Evolutionary conservation across 2,888 invertebrate genomes (phyloP).

Genomic region (Proisotoma minuta): DNA sequence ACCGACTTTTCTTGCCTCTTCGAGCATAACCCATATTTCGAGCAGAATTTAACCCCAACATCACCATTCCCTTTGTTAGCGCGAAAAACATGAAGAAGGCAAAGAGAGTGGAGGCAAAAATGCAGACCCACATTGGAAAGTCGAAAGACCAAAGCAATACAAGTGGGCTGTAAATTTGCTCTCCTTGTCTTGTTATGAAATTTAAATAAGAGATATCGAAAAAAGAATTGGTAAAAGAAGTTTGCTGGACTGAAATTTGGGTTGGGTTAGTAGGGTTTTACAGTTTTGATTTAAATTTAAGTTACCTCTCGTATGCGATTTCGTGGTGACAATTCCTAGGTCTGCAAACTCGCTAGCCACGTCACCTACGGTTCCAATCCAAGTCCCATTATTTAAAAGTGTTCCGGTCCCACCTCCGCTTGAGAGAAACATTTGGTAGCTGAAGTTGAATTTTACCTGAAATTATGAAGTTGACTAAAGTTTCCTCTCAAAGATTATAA

Average conservation of each 20-base stretch:
- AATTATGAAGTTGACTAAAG: no score
- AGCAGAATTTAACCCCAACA: neutral
- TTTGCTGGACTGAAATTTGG: neutral
- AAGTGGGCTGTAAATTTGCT: neutral
- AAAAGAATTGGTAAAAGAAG: neutral
- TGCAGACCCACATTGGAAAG: neutral
- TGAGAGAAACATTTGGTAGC: conserved; percentile 22
- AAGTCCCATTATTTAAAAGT: conserved; percentile 21
- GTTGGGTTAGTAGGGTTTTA: no score
- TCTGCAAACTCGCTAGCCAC: neutral
- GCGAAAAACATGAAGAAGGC: neutral
- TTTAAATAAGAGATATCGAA: neutral
- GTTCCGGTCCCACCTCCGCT: conserved; percentile 17
- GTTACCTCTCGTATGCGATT: no score
- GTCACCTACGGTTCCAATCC: conserved; percentile 7
- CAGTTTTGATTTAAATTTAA: no score
- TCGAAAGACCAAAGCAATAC: neutral
- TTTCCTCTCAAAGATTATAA: no score
- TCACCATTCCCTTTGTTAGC: neutral
- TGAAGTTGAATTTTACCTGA: conserved; percentile 26
- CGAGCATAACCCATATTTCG: neutral
- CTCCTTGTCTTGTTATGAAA: neutral
- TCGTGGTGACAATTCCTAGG: neutral
- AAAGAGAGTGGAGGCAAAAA: neutral
- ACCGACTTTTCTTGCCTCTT: neutral